Evolutionary conservation across 1,140 invertebrate genomes (phyloP), one percentile per base, ranked within the genome.

Genomic region (Saccostrea glomerata): DNA sequence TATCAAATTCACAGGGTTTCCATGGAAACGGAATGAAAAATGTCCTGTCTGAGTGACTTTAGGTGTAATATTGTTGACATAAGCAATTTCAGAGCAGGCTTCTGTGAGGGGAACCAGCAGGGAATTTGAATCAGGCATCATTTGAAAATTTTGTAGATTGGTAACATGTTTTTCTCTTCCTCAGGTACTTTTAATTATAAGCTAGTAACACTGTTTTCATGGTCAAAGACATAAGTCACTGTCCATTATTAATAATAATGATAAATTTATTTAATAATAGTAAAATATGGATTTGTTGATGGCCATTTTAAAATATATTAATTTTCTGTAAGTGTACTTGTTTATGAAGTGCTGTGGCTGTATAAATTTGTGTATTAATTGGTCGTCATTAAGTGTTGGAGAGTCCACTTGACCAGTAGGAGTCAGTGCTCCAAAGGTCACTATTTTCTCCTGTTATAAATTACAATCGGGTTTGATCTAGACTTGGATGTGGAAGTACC

Each of bases 11-110:
- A 84, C 82, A 36, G 54, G 82, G 25, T 84, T 84, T 55, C 82
- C 82, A 84, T 84, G 82, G 82, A 54, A 84, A 84, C 82, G 55
- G 30, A 84, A 84, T 84, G 82, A 84, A 84, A 84, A 84, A 84
- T 84, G 82, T 84, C 82, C 82, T 56, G 82, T 55, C 82, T 84
- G 82, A 84, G 82, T 84, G 82, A 84, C 55, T 84, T 84, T 84
- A 56, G 55, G 82, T 54, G 40, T 54, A 55, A 54, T 56, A 56
- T n/a, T 84, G 82, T 84, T 84, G 82, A 84, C 82, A 77, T 77
- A 77, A 77, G 70, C 70, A 77, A 77, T 77, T 77, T 77, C 30
- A 77, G 70, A 36, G 70, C 23, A 77, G 15, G 70, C 70, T 77
- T 30, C 70, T 77, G 70, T 30, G 0, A 36, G 70, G 70, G 70